Conservation (phyloP, 2,888 invertebrate genomes). For the Mechanitis messenoides region DNA sequence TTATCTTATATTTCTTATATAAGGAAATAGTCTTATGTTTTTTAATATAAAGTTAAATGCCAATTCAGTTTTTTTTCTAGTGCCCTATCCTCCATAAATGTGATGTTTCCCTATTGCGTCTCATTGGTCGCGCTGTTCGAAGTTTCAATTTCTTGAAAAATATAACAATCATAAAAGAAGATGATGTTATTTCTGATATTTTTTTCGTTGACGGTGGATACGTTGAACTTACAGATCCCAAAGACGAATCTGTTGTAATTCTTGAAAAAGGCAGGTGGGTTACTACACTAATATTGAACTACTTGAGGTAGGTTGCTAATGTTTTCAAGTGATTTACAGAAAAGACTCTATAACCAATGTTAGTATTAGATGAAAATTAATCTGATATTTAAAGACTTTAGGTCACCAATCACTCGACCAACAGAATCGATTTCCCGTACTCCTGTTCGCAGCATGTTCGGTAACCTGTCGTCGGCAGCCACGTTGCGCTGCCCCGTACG, state of each 20-base stretch:
- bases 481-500: constrained; percentile 39
- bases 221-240: constrained; percentile 34
- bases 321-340: no score
- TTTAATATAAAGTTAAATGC: no score
- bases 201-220: constrained; percentile 56
- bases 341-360: no score
- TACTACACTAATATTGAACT: background rate
- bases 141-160: constrained; percentile 51
- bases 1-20: background rate
- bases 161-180: constrained; percentile 43
- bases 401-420: no score
- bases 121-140: constrained; percentile 52
- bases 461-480: constrained; percentile 45
- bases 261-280: constrained; percentile 49
- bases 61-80: constrained; percentile 32
- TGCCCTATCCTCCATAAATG: constrained; percentile 53
- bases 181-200: constrained; percentile 52
- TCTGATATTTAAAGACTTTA: no score
- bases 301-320: no score
- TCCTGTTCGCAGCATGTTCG: constrained; percentile 48
- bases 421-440: no score
- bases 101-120: constrained; percentile 52
- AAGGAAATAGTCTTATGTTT: no score
- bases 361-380: no score
- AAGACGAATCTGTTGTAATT: constrained; percentile 20